Base-by-base conservation (phyloP, 2,888 invertebrate genomes). In the Pammene aurita region DNA sequence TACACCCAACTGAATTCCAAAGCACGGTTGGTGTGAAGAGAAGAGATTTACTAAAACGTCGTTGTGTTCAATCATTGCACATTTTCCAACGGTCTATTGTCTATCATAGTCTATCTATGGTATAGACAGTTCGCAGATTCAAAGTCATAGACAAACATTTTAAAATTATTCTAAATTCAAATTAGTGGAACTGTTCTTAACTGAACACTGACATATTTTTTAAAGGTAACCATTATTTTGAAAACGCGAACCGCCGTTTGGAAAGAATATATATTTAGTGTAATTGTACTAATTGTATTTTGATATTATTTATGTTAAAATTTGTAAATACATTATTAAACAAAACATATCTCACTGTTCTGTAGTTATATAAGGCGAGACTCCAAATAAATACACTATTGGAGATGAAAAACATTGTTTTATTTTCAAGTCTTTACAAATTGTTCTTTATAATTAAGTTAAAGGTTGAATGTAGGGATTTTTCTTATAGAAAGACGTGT, bases 271-370 rank as follows among this genome's bases (percentile, higher is more conserved):
- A 72, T 77, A 75, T 74, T 77, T 74, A 81, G 76, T 80, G 78
- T 77, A 81, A 84, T 84, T 84, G 87, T 90, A 91, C 90, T 77
- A 81, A 84, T 84, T 84, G 87, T 90, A 91, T 90, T 91, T 91
- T 91, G 88, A 89, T 92, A 91, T 89, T 87, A 90, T 91, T 90
- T 91, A 92, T 89, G 89, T 88, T 90, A 82, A 84, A 78, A 85
- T 89, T 90, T 91, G 90, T 92, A 91, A 88, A 91, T 91, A 89
- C 61, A 56, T 55, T 80, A 82, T 76, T 83, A 83, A 85, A 89
- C 84, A 87, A 83, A 91, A 89, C 92, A 92, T 92, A 92, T 92
- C 92, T 87, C 86, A 86, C 86, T 89, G 88, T 90, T 90, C 88
- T 83, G 84, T 90, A 90, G 86, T 77, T 87, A 86, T 81, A 78